Conservation (phyloP, 1,140 invertebrate species). For the Globodera rostochiensis region DNA sequence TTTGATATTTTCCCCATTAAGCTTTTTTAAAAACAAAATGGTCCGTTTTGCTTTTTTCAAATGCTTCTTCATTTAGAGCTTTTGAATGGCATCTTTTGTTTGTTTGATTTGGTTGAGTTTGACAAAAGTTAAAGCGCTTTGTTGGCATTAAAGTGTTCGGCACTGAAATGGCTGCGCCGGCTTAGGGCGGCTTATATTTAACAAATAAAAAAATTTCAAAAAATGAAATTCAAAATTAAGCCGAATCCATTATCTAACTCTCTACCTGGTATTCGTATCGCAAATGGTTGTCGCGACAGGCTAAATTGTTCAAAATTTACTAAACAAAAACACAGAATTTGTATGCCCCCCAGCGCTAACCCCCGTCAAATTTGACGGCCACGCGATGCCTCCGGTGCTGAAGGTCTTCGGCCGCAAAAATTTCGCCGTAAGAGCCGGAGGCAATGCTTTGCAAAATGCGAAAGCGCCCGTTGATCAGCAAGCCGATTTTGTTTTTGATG, state of each 20-base stretch:
- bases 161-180: too few species aligned
- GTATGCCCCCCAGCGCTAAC: neutral
- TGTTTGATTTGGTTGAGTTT: too few species aligned
- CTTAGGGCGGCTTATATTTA: too few species aligned
- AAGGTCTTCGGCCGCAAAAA: conserved; percentile 49
- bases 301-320: conserved; percentile 33
- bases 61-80: too few species aligned
- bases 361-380: conserved; percentile 53
- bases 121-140: too few species aligned
- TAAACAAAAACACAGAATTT: too few species aligned
- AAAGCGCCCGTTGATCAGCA: conserved; percentile 48
- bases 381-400: conserved; percentile 32
- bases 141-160: too few species aligned
- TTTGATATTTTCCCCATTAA: too few species aligned
- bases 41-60: too few species aligned
- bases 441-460: conserved; percentile 52
- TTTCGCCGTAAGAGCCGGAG: conserved; percentile 47
- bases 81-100: too few species aligned
- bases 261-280: conserved; percentile 53
- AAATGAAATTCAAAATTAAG: conserved; percentile 2
- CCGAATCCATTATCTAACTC: conserved; percentile 27
- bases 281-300: conserved; percentile 44
- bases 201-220: neutral
- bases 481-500: conserved; percentile 52
- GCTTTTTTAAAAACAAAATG: too few species aligned